phyloP scores from a whole-genome alignment of 1,140 invertebrate genomes.

The Psix sp. region DNA sequence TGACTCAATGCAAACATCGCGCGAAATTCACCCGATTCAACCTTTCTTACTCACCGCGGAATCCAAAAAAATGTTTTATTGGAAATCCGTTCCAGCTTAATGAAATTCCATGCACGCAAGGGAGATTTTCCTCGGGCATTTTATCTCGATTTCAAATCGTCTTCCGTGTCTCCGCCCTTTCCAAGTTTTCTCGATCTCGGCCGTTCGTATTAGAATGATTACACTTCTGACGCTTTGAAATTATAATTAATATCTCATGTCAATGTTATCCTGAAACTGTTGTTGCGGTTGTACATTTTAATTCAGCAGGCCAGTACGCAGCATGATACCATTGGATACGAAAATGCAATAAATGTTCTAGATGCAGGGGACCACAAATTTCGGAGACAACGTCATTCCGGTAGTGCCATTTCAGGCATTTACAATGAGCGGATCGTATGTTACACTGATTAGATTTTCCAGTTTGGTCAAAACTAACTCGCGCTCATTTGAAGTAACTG shows the following conservation, averaged over 20 bases:
- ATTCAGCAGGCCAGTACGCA: conserved; percentile 1
- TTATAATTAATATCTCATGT: conserved; percentile 52
- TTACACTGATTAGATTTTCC: conserved; percentile 40
- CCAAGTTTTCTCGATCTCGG: conserved; percentile 31
- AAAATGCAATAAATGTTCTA: conserved; percentile 44
- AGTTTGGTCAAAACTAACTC: conserved; percentile 38
- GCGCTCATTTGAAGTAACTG: conserved; percentile 25
- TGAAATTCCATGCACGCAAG: conserved; percentile 57
- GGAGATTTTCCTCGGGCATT: conserved; percentile 56
- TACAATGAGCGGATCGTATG: conserved; percentile 30
- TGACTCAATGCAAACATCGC: conserved; percentile 56
- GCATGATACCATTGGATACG: conserved; percentile 19
- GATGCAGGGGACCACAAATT: conserved; percentile 17
- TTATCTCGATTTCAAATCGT: conserved; percentile 54
- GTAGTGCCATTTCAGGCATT: conserved; percentile 22
- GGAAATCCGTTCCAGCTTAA: conserved; percentile 55
- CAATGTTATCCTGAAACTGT: conserved; percentile 24
- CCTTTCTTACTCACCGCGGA: conserved; percentile 24
- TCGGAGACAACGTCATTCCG: conserved; percentile 35
- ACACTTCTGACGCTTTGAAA: conserved; percentile 53
- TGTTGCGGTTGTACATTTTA: conserved; percentile 31
- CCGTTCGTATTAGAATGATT: conserved; percentile 24
- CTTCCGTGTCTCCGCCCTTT: conserved; percentile 55
- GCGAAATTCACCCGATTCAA: conserved; percentile 19
- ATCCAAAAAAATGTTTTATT: conserved; percentile 53